Evolutionary conservation across 2,797 vertebrate genomes (phyloP), one percentile per base, ranked within the genome.

Genomic region (Sciurus carolinensis): DNA sequence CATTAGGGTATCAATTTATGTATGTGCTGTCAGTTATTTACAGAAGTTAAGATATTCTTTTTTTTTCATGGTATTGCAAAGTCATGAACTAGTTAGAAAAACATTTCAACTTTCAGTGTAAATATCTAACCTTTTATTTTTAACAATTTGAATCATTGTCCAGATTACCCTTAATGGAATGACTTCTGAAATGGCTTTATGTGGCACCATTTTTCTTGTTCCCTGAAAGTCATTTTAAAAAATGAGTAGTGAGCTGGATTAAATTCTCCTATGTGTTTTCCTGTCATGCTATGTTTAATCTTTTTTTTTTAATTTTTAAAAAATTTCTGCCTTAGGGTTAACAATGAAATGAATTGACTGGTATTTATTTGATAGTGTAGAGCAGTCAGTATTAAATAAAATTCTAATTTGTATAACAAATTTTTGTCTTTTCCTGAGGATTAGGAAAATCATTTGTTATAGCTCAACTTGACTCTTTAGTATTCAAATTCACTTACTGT

Each of bases 71-170:
- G 33, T 18, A 52, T 83, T 90, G 26, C 54, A 83, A 69, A 90
- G 33, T 71, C 30, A 64, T 59, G 26, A 81, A 44, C 33, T 89
- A n/a, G 11, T n/a, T 90, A 42, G n/a, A 73, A 91, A 91, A 80
- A 33, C 22, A 30, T 81, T 86, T 73, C 89, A 52, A 4, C 62
- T 82, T 22, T 92, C 13, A 79, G 28, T 9, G 7, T 85, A 82
- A 85, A 89, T 73, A 82, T 90, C 89, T 94, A 88, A 93, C 52
- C 44, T 95, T 95, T 96, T 90, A 87, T 87, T 88, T 85, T 92
- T 54, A 80, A 90, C 26, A 90, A 24, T 66, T 80, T 47, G 20
- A 85, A 44, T 75, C 28, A 85, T 81, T 91, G 30, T n/a, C 36
- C 59, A 92, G 22, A 28, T 91, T 39, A 71, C 17, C 36, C 13